Percentiles rank a stretch among this genome's conserved stretches.
Evolutionary conservation across 2,888 invertebrate genomes (phyloP).

Genomic region (Clostera curtula): DNA sequence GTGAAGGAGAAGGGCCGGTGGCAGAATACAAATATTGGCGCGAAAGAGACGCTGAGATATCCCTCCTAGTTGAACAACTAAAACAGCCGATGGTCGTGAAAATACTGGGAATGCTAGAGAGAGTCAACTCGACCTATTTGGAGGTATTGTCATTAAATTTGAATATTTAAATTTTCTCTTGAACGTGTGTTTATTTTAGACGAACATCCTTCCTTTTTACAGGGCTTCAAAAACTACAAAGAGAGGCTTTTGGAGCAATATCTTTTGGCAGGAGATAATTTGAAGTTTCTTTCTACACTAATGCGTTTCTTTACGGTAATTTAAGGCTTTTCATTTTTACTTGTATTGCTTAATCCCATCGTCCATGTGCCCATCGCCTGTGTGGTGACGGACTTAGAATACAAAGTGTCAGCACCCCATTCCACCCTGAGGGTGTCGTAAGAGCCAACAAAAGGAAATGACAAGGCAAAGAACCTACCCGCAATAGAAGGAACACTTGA

Average conservation of each 20-base stretch:
- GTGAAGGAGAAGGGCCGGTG: slow-evolving; percentile 84
- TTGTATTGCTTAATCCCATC: neutral
- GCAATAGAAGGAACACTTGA: too few species aligned
- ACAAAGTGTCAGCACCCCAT: too few species aligned
- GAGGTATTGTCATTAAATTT: slow-evolving; percentile 32
- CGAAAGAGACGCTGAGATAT: slow-evolving; percentile 84
- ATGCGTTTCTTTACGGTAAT: slow-evolving; percentile 80
- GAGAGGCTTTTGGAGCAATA: slow-evolving; percentile 79
- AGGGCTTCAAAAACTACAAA: slow-evolving; percentile 76
- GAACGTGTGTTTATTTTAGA: neutral
- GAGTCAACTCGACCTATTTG: slow-evolving; percentile 67
- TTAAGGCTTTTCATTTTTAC: slow-evolving; percentile 2
- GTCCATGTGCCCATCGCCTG: too few species aligned
- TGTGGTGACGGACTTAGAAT: too few species aligned
- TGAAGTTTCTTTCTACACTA: slow-evolving; percentile 84
- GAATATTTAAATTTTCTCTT: too few species aligned
- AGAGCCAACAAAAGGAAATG: too few species aligned
- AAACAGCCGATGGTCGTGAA: slow-evolving; percentile 80
- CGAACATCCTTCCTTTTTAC: slow-evolving; percentile 41
- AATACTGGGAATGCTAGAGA: slow-evolving; percentile 75
- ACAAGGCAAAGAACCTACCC: too few species aligned
- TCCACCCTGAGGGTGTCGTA: too few species aligned
- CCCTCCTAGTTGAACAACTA: slow-evolving; percentile 86
- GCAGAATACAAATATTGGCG: slow-evolving; percentile 92
- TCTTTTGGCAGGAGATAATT: slow-evolving; percentile 84